These are phyloP conservation scores for Columba guinea DNA, from an alignment of 2,797 vertebrate genomes.

Conservation along the genomic window DNA sequence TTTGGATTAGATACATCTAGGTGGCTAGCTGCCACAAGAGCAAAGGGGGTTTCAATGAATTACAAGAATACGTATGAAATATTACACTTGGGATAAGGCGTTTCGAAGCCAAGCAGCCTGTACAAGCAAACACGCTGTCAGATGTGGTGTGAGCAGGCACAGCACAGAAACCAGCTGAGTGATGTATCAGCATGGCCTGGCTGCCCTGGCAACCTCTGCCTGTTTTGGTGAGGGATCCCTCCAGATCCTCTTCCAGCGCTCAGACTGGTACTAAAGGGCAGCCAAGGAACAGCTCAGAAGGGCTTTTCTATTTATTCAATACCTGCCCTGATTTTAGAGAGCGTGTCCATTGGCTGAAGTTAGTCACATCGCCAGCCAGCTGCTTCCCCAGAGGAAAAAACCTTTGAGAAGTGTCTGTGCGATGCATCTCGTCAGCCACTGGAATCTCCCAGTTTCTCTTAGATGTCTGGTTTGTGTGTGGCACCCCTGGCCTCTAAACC, in stretches of 20 bases:
- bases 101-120: not conserved
- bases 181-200: not conserved
- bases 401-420: not conserved
- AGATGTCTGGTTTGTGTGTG: fast-evolving
- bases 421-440: not conserved
- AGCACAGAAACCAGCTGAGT: not conserved
- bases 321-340: not conserved
- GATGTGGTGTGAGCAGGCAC: not conserved
- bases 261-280: not conserved
- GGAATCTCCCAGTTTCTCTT: not conserved
- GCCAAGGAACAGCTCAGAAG: not conserved
- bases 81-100: not conserved
- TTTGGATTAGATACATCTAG: conserved; percentile 43
- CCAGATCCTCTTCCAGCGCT: not conserved
- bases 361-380: not conserved
- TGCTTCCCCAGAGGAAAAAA: not conserved
- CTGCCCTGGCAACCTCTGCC: not conserved
- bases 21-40: conserved; percentile 39
- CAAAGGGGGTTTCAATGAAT: not conserved
- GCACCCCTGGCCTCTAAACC: not conserved
- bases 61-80: conserved; percentile 20
- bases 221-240: not conserved
- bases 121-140: not conserved
- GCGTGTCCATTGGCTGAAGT: fast-evolving
- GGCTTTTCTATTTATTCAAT: not conserved